Evolutionary conservation across 2,797 vertebrate genomes (phyloP), one percentile per base, ranked within the genome.

Genomic region (Hippopotamyrus pictus): DNA sequence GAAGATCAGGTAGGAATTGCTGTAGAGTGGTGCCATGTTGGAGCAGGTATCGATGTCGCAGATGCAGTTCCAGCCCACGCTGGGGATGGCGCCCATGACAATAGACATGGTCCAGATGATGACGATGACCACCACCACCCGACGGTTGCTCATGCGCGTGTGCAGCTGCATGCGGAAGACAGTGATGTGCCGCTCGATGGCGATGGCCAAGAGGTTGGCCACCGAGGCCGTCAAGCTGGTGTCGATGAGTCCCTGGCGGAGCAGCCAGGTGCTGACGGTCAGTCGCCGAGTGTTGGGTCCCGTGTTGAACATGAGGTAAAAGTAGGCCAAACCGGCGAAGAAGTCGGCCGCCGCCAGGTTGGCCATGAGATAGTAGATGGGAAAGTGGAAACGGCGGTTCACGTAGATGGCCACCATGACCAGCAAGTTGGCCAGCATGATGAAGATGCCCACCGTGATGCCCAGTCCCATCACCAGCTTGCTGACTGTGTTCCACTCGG

Each of bases 331-430:
- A 89, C 99, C 99, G 0, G 99, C 98, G 91, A 99, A 99, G 95
- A 99, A 99, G 96, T 99, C 99, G 1, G 99, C 99, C 79, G 99
- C 99, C 0, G 99, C 99, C 93, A 99, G 95, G 92, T 99, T 99
- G 90, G 99, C 99, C 99, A 99, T 99, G 94, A 99, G 95, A 94
- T 99, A 99, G 97, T 99, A 99, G 95, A 99, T 99, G 95, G 99
- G 99, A 91, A 99, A 99, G 93, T 99, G 99, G 95, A 99, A 99
- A 89, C 98, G 96, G n/a, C 98, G 97, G 96, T 99, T 99, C 94
- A 99, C 97, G 1, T 99, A 99, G 94, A 99, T 99, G 91, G 99
- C 99, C 91, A 99, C 97, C 98, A 99, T 99, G 93, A 99, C 99
- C 86, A 99, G 96, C 1, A 99, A 95, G 95, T 99, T 99, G 94